These are phyloP conservation scores for Danaus plexippus DNA, from an alignment of 1,140 invertebrate species.

Conservation along the genomic window DNA sequence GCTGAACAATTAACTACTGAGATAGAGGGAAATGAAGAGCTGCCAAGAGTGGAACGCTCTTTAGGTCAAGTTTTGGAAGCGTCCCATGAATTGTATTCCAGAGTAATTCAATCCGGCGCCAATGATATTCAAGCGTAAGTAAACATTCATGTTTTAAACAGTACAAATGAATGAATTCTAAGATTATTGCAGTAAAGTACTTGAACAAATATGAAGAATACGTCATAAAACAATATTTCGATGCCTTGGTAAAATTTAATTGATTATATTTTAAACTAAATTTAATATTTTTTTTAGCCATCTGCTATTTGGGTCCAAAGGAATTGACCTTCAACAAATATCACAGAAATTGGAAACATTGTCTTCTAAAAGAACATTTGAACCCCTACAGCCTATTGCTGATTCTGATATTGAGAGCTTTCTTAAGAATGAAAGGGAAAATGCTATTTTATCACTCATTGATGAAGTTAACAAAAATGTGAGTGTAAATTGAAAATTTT, in stretches of 20 bases:
- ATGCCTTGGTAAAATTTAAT: background rate
- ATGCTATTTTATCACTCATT: slow-evolving; percentile 91
- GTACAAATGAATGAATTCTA: background rate
- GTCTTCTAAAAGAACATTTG: slow-evolving; percentile 87
- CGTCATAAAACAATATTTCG: too few relatives aligned
- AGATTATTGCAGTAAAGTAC: too few relatives aligned
- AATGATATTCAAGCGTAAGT: slow-evolving; percentile 95
- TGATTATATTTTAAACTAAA: slow-evolving; percentile 10
- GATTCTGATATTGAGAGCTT: slow-evolving; percentile 92
- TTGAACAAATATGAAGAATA: too few relatives aligned
- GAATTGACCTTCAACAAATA: slow-evolving; percentile 93
- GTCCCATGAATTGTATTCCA: slow-evolving; percentile 89
- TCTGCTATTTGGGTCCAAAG: slow-evolving; percentile 92
- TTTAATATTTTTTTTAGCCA: slow-evolving; percentile 76
- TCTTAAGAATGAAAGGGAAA: slow-evolving; percentile 93
- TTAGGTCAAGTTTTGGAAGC: slow-evolving; percentile 92
- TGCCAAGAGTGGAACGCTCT: slow-evolving; percentile 91
- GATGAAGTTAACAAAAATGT: slow-evolving; percentile 80
- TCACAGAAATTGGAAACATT: slow-evolving; percentile 91
- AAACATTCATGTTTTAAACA: slow-evolving; percentile 10
- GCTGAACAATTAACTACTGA: slow-evolving; percentile 92
- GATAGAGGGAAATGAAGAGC: slow-evolving; percentile 85
- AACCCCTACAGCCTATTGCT: slow-evolving; percentile 89
- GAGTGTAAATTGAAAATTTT: background rate
- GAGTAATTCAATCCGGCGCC: slow-evolving; percentile 85